Conservation (phyloP, 2,888 invertebrate species). For the Monochamus alternatus region DNA sequence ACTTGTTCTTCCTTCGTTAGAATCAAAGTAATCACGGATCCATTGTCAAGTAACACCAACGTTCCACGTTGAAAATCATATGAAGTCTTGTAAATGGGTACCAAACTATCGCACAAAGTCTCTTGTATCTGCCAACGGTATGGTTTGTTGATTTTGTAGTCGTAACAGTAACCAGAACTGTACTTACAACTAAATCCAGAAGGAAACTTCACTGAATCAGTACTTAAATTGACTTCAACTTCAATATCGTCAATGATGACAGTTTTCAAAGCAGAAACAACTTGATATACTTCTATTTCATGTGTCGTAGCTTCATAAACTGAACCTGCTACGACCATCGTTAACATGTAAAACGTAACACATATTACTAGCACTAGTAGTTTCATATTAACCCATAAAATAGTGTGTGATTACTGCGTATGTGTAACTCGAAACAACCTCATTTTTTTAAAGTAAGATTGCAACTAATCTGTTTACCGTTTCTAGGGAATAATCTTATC, state of each 20-base stretch:
- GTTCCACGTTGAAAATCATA: neutral
- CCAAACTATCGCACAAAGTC: neutral
- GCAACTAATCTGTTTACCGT: constrained; percentile 15
- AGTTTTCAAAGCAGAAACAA: neutral
- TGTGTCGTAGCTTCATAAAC: neutral
- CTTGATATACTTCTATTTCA: constrained; percentile 1
- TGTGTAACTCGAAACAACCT: neutral
- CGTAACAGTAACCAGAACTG: constrained; percentile 1
- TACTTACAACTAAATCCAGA: neutral
- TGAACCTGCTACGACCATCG: neutral
- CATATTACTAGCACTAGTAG: neutral
- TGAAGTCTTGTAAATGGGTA: neutral
- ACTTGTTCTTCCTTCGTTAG: constrained; percentile 8
- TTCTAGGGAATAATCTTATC: constrained; percentile 14
- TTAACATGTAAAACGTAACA: neutral
- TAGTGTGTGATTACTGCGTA: neutral
- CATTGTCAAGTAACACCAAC: neutral
- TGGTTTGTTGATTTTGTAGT: neutral
- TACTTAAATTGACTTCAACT: neutral
- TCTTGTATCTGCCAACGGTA: neutral
- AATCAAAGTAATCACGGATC: neutral
- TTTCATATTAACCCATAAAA: neutral
- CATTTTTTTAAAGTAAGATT: neutral
- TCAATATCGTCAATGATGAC: neutral
- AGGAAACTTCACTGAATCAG: neutral